Base-by-base conservation (phyloP, 2,888 invertebrate species). In the Carterocephalus palaemon region DNA sequence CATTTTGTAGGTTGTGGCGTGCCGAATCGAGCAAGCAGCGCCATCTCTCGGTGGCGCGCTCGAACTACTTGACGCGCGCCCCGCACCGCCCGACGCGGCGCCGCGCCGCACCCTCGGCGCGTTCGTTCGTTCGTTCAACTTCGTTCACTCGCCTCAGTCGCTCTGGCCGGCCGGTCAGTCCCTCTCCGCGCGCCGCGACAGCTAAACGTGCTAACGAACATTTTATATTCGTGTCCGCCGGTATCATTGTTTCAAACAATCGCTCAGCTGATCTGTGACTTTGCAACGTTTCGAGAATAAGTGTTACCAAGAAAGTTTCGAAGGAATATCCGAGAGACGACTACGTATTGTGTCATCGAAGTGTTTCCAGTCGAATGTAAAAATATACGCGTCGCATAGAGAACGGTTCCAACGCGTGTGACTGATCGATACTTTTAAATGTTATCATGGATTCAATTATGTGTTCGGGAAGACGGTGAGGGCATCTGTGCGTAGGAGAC, bases 381-480 rank as follows among this genome's bases (percentile, higher is more conserved):
- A 84, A 86, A 84, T 84, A 85, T 76, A 79, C 75, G 74, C 80
- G 79, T 78, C 82, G 75, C 64, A n/a, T n/a, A 68, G 72, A 78
- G 79, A 70, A 72, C 71, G 66, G 75, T 70, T 66, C 67, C 61
- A 66, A 75, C 72, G 75, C 78, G 78, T 83, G 83, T 79, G 78
- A 80, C 81, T 82, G 83, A 85, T 86, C 85, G 83, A 86, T 86
- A 85, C 61, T 80, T 85, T 76, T 82, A 81, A 85, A 85, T 84
- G 81, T 82, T 85, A 85, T 82, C 81, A 85, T 82, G 85, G 75
- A 80, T 85, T 84, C 76, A 82, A 83, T 83, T 76, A 81, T 63
- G 75, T 81, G 75, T 74, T 70, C 70, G 59, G 72, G 74, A 76
- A 78, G 75, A 75, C 70, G 59, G 72, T 79, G 77, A 73, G 66